Conservation (phyloP, 2,113 vertebrate genomes). For the Oceanodroma tethys region DNA sequence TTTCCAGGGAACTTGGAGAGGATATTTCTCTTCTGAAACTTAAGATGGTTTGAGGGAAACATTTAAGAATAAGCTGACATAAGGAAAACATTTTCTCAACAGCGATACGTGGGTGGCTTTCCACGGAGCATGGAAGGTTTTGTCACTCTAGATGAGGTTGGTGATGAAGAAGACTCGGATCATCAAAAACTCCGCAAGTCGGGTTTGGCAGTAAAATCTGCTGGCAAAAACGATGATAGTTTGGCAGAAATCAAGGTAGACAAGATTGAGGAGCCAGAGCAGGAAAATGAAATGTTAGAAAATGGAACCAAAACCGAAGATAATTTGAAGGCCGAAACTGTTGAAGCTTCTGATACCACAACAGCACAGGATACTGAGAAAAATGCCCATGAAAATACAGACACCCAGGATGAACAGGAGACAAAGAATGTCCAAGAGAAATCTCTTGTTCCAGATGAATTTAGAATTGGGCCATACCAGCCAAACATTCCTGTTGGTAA, state of each 20-base stretch:
- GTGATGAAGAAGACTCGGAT: conserved; percentile 84
- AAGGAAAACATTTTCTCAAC: conserved; percentile 57
- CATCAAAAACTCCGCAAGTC: conserved; percentile 69
- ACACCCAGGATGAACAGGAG: conserved; percentile 63
- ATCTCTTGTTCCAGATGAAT: conserved; percentile 69
- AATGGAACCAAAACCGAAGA: conserved; percentile 76
- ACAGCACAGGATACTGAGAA: conserved; percentile 47
- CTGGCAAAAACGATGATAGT: conserved; percentile 63
- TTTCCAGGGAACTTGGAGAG: neutral
- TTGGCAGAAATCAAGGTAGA: conserved; percentile 76
- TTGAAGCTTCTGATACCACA: conserved; percentile 49
- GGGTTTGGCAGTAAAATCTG: conserved; percentile 46
- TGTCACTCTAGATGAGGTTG: conserved; percentile 91
- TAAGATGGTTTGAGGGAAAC: neutral
- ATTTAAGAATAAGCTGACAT: neutral
- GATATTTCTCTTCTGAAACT: neutral
- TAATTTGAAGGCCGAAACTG: conserved; percentile 42
- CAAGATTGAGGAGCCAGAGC: conserved; percentile 76
- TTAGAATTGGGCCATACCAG: conserved; percentile 83
- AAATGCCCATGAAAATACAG: conserved; percentile 54
- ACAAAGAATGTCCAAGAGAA: conserved; percentile 65
- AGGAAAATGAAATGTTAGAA: conserved; percentile 74
- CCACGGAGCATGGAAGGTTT: conserved; percentile 92
- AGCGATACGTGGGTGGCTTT: conserved; percentile 76
- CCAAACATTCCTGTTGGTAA: conserved; percentile 89